Conservation (phyloP, 2,113 vertebrate species). For the Phoenicopterus ruber region DNA sequence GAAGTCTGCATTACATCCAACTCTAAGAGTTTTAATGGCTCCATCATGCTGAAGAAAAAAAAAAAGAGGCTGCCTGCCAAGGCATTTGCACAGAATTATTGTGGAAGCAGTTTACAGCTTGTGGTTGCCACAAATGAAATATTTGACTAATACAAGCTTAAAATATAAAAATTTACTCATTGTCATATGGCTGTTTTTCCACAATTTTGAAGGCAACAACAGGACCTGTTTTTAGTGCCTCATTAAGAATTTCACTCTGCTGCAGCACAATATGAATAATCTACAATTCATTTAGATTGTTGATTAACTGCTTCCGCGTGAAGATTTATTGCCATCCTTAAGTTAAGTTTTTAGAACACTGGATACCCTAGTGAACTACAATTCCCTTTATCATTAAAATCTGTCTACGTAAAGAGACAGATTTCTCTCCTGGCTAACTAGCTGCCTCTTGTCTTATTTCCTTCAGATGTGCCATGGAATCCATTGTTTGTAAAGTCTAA, state of each 20-base stretch:
- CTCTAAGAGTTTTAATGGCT: constrained; percentile 13
- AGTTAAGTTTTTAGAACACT: not conserved
- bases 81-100: constrained; percentile 3
- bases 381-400: not conserved
- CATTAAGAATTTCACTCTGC: not conserved
- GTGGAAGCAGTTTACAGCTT: constrained; percentile 4
- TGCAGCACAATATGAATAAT: not conserved
- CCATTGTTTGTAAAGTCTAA: not conserved
- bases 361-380: not conserved
- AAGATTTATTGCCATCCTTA: not conserved
- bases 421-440: not conserved
- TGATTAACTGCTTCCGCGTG: not conserved
- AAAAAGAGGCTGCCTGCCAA: not conserved
- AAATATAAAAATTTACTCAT: not conserved
- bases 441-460: not conserved
- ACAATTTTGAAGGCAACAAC: not conserved
- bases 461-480: not conserved
- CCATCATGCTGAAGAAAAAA: not conserved
- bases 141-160: not conserved
- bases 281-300: not conserved
- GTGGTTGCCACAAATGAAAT: constrained; percentile 10
- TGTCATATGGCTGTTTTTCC: not conserved
- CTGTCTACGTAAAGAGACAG: not conserved
- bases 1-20: not conserved
- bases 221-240: not conserved